phyloP scores from a whole-genome alignment of 2,113 vertebrate genomes.

The Oncorhynchus clarkii region DNA sequence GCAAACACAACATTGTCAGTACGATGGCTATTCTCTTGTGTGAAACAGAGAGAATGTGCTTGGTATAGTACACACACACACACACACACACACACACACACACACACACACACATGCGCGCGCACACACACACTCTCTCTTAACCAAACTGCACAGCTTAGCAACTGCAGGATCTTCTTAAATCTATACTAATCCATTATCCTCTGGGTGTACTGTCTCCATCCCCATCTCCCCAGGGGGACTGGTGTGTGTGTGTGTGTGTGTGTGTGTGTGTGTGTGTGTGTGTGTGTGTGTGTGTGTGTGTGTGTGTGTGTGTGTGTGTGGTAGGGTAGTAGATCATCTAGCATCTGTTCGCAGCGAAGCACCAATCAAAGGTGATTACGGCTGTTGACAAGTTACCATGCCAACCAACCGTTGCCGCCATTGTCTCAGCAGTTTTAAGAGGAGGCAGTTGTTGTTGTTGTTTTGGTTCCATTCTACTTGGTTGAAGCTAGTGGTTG shows the following conservation, averaged over 20 bases:
- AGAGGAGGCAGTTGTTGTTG: not conserved
- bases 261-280: not conserved
- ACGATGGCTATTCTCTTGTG: slow-evolving; percentile 10
- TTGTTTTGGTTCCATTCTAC: not conserved
- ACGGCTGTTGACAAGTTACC: slow-evolving; percentile 65
- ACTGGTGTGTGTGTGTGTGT: not conserved
- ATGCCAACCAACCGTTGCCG: slow-evolving; percentile 10
- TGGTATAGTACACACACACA: slow-evolving; percentile 38
- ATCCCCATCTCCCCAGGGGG: slow-evolving; percentile 15
- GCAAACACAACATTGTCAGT: not conserved
- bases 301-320: not conserved
- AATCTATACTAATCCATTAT: slow-evolving; percentile 75
- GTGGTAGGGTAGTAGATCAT: slow-evolving; percentile 43
- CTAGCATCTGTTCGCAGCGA: slow-evolving; percentile 62
- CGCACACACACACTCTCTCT: slow-evolving; percentile 29
- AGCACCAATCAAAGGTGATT: slow-evolving; percentile 71
- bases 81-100: not conserved
- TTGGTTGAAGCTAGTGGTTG: too few species aligned
- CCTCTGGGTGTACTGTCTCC: slow-evolving; percentile 48
- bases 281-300: slow-evolving; percentile 4
- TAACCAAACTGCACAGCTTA: slow-evolving; percentile 54
- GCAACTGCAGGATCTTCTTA: slow-evolving; percentile 70
- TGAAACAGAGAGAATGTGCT: slow-evolving; percentile 45
- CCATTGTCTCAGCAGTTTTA: slow-evolving; percentile 22
- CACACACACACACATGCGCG: slow-evolving; percentile 5